Percentiles rank a stretch among this genome's conserved stretches.
Conservation (phyloP, 1,140 invertebrate genomes). For the Listronotus oregonensis region DNA sequence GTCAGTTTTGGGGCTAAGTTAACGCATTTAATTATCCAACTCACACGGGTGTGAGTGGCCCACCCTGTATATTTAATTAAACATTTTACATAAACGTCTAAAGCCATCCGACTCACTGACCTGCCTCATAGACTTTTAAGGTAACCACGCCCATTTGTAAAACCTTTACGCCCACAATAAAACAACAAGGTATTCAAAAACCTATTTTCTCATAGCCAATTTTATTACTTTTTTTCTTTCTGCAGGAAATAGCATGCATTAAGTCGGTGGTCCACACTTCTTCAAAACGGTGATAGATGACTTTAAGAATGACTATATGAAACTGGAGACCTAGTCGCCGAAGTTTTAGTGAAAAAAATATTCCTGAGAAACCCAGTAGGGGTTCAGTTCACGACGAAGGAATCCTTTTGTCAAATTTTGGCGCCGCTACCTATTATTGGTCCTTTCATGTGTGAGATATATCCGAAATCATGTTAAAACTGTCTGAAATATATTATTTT, state of each 20-base stretch:
- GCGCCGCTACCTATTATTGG: slow-evolving; percentile 30
- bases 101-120: too few relatives aligned
- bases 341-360: slow-evolving; percentile 30
- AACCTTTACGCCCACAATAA: not conserved
- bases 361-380: slow-evolving; percentile 28
- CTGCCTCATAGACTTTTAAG: too few relatives aligned
- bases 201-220: slow-evolving; percentile 3
- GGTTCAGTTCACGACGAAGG: slow-evolving; percentile 22
- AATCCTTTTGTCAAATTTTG: slow-evolving; percentile 32
- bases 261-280: slow-evolving; percentile 16
- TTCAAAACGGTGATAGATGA: slow-evolving; percentile 28
- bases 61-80: too few relatives aligned
- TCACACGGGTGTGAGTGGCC: too few relatives aligned
- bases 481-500: too few relatives aligned
- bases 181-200: not conserved
- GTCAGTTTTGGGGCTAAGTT: too few relatives aligned
- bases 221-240: too few relatives aligned
- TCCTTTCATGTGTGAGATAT: slow-evolving; percentile 32
- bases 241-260: slow-evolving; percentile 14
- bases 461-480: not conserved
- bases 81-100: too few relatives aligned
- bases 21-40: too few relatives aligned
- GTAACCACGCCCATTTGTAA: slow-evolving; percentile 2
- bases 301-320: slow-evolving; percentile 23
- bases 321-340: slow-evolving; percentile 20